Evolutionary conservation across 1,140 invertebrate genomes (phyloP).

Genomic region (Gryllus bimaculatus): DNA sequence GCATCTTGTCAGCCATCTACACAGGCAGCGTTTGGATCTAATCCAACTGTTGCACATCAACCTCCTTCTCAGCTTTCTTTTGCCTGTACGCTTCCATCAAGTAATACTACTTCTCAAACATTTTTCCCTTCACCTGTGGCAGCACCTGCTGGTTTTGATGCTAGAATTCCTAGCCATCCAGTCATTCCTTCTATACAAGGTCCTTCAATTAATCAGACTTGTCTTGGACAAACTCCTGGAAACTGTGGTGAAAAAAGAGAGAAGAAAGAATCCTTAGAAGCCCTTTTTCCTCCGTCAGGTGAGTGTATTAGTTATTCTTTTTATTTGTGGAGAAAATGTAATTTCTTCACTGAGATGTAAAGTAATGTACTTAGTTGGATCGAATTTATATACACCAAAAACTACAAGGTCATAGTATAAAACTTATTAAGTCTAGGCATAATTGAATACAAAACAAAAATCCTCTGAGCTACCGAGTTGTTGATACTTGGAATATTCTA

Average conservation of each 20-base stretch:
- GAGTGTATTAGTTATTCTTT: slow-evolving; percentile 22
- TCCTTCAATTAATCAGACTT: slow-evolving; percentile 11
- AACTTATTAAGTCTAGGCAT: background rate
- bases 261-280: slow-evolving; percentile 33
- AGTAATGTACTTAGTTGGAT: background rate
- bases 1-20: background rate
- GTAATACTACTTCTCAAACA: slow-evolving; percentile 18
- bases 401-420: background rate
- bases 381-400: background rate
- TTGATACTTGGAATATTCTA: too few relatives aligned
- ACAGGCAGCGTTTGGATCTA: background rate
- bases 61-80: slow-evolving; percentile 14
- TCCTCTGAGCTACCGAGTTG: too few relatives aligned
- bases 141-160: slow-evolving; percentile 8
- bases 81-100: background rate
- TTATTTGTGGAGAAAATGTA: background rate
- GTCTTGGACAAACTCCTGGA: slow-evolving; percentile 22
- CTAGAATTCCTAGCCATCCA: background rate
- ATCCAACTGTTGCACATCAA: background rate
- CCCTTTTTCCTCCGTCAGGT: slow-evolving; percentile 37
- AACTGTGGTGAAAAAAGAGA: slow-evolving; percentile 25
- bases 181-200: slow-evolving; percentile 8
- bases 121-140: slow-evolving; percentile 13
- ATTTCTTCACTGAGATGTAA: background rate
- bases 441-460: too few relatives aligned